Conservation (phyloP, 2,888 invertebrate genomes). For the Polyommatus icarus region DNA sequence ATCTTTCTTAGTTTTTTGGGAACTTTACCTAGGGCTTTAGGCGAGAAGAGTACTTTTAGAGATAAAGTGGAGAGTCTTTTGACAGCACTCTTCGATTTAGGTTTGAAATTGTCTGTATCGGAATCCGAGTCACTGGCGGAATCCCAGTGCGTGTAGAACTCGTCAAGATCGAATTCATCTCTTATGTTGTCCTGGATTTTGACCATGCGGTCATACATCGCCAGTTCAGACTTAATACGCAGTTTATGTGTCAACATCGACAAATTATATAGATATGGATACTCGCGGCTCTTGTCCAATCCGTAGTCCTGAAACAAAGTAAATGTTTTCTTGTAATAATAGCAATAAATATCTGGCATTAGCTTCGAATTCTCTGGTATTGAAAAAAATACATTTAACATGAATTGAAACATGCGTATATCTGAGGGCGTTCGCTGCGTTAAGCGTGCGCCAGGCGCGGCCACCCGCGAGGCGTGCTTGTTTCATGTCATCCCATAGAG, state of each 20-base stretch:
- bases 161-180: constrained; percentile 48
- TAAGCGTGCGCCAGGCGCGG: too few relatives aligned
- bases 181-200: constrained; percentile 52
- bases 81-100: constrained; percentile 43
- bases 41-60: constrained; percentile 60
- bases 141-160: constrained; percentile 60
- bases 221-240: constrained; percentile 50
- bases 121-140: constrained; percentile 48
- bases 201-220: constrained; percentile 53
- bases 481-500: too few relatives aligned
- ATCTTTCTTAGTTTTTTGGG: constrained; percentile 52
- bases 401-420: too few relatives aligned
- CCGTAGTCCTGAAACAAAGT: constrained; percentile 58
- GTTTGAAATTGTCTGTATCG: constrained; percentile 34
- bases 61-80: constrained; percentile 50
- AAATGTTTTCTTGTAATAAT: constrained; percentile 14
- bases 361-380: too few relatives aligned
- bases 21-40: constrained; percentile 54
- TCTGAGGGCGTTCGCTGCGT: too few relatives aligned
- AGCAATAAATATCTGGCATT: background rate
- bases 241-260: constrained; percentile 35
- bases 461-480: too few relatives aligned
- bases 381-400: too few relatives aligned
- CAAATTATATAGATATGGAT: constrained; percentile 53
- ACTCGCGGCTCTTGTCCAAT: constrained; percentile 51